These are phyloP conservation scores for Lipophrys pholis DNA, from an alignment of 2,113 vertebrate genomes.

Conservation along the genomic window DNA sequence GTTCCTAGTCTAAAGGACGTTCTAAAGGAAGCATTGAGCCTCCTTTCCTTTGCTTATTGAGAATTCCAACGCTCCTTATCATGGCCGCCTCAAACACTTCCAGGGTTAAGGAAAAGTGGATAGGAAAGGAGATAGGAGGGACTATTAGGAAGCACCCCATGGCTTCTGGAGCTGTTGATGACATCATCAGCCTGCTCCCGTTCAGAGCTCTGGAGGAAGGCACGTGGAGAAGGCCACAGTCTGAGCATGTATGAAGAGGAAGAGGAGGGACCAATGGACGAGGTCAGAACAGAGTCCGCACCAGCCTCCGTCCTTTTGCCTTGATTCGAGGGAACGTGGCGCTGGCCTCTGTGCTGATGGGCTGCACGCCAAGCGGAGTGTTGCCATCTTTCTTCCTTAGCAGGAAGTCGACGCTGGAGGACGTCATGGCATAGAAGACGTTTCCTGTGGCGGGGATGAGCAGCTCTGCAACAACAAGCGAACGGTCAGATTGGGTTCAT, in stretches of 20 bases:
- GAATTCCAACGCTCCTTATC: too few species aligned
- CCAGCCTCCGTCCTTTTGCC: constrained; percentile 88
- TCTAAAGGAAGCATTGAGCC: too few species aligned
- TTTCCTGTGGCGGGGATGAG: constrained; percentile 89
- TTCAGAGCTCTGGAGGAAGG: too few species aligned
- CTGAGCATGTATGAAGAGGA: not conserved
- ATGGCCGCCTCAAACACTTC: too few species aligned
- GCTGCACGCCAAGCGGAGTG: constrained; percentile 64
- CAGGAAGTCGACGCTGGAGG: constrained; percentile 89
- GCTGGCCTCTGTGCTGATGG: constrained; percentile 79
- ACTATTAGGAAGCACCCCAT: too few species aligned
- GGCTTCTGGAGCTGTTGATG: too few species aligned
- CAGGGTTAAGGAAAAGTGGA: too few species aligned
- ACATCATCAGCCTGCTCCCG: too few species aligned
- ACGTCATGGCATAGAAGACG: constrained; percentile 92
- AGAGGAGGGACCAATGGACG: not conserved
- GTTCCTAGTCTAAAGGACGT: too few species aligned
- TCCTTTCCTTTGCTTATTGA: too few species aligned
- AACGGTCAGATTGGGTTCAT: not conserved
- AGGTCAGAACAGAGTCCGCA: constrained; percentile 82
- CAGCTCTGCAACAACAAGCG: constrained; percentile 79
- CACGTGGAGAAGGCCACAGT: constrained; percentile 51
- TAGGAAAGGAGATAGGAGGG: too few species aligned
- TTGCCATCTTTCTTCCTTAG: constrained; percentile 81
- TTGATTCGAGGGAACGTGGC: constrained; percentile 92